A percentile compares a stretch with the other conserved stretches of the same genome.
These are phyloP conservation scores for Isoperla grammatica DNA, from an alignment of 2,888 invertebrate species.

Conservation along the genomic window DNA sequence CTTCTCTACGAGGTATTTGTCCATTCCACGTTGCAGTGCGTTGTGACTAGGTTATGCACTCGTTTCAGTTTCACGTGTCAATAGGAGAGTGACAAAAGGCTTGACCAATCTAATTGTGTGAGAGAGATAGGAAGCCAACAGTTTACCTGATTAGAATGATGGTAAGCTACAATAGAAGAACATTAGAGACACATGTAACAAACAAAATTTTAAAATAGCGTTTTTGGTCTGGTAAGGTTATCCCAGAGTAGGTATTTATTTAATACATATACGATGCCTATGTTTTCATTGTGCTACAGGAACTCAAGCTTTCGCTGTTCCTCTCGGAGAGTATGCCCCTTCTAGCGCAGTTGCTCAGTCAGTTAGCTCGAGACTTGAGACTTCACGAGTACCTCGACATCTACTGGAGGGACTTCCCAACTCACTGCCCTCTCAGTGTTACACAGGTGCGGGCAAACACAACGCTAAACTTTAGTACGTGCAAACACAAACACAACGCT, in stretches of 20 bases:
- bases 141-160: background rate
- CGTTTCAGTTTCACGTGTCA: too few species aligned
- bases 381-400: slow-evolving; percentile 65
- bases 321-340: slow-evolving; percentile 61
- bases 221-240: too few species aligned
- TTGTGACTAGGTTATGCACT: too few species aligned
- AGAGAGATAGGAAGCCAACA: too few species aligned
- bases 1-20: slow-evolving; percentile 74
- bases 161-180: too few species aligned
- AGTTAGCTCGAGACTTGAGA: slow-evolving; percentile 69
- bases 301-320: slow-evolving; percentile 73
- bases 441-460: slow-evolving; percentile 18
- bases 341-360: slow-evolving; percentile 65
- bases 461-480: too few species aligned
- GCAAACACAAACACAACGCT: background rate
- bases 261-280: too few species aligned
- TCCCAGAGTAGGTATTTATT: too few species aligned
- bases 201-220: too few species aligned
- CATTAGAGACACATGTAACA: too few species aligned
- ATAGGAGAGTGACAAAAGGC: background rate
- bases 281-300: slow-evolving; percentile 42
- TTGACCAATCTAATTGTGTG: too few species aligned
- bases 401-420: slow-evolving; percentile 82
- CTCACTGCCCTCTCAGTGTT: slow-evolving; percentile 45
- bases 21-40: background rate